Base-by-base conservation (phyloP, 2,797 vertebrate genomes). In the Hemitrygon akajei region DNA sequence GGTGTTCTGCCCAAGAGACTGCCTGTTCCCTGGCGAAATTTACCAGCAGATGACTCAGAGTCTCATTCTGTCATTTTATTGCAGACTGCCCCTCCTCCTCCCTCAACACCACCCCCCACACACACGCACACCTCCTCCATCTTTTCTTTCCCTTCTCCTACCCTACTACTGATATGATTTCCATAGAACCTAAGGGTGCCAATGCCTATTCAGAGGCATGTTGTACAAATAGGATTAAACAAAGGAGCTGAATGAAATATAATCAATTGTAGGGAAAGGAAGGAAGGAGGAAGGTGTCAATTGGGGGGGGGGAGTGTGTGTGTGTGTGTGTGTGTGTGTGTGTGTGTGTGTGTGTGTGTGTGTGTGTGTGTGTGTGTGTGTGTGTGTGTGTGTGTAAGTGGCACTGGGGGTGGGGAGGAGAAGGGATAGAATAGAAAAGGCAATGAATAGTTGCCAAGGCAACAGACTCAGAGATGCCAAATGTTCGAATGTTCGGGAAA, bases 391-490 rank as follows among this genome's bases (percentile, higher is more conserved):
- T 0, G 14, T 0, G 30, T 4, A 30, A 40, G 40, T 4, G 3
- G 81, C n/a, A 6, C 16, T 79, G 77, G 12, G 77, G 77, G 77
- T 18, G 47, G 47, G 47, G 47, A 47, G 25, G 6, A 7, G 47
- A 14, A 66, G n/a, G 66, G 86, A 66, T 34, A 66, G 86, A 66
- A 89, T 25, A 37, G 1, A 47, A 69, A 22, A 69, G 18, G 7
- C 22, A 60, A 84, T 60, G 93, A 89, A 34, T 27, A 40, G 93
- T 94, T 91, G 71, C 86, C 86, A 25, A 76, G 56, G 82, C 22
- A 89, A 94, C 86, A 12, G 84, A 79, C 93, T 58, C 9, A 5
- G 22, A 34, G 60, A 7, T 10, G 69, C 16, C 47, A 40, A 71
- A 20, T 20, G 71, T 76, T 16, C 47, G 66, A 71, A 20, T 20